Evolutionary conservation across 1,140 invertebrate species (phyloP).

Genomic region (Argopecten irradians): DNA sequence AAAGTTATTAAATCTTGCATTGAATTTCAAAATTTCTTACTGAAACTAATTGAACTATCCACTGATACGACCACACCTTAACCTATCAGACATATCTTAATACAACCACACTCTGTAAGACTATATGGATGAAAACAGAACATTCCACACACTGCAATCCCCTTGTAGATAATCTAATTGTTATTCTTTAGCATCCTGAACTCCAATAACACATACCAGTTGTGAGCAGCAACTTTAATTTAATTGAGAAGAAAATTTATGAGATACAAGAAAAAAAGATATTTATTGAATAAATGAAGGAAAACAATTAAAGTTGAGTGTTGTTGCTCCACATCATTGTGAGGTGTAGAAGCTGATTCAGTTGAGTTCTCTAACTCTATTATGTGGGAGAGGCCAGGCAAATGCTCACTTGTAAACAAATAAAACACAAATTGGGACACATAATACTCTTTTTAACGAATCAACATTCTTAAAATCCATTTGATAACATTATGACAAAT

Average conservation of each 20-base stretch:
- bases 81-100: background rate
- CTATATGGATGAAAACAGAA: background rate
- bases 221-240: background rate
- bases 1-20: too few relatives aligned
- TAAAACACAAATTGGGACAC: background rate
- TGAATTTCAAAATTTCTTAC: too few relatives aligned
- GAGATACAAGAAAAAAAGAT: slow-evolving; percentile 16
- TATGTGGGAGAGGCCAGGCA: background rate
- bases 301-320: background rate
- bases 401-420: background rate
- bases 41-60: too few relatives aligned
- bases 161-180: background rate
- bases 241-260: background rate
- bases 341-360: background rate
- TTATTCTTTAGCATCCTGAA: background rate
- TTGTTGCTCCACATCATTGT: background rate
- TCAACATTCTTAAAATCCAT: background rate
- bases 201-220: background rate
- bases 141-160: background rate
- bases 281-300: slow-evolving; percentile 19
- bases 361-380: background rate
- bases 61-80: too few relatives aligned
- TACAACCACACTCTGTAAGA: background rate
- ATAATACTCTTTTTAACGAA: background rate
- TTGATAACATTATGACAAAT: too few relatives aligned